Conservation (phyloP, 2,888 invertebrate genomes). For the Parnassius orleans region DNA sequence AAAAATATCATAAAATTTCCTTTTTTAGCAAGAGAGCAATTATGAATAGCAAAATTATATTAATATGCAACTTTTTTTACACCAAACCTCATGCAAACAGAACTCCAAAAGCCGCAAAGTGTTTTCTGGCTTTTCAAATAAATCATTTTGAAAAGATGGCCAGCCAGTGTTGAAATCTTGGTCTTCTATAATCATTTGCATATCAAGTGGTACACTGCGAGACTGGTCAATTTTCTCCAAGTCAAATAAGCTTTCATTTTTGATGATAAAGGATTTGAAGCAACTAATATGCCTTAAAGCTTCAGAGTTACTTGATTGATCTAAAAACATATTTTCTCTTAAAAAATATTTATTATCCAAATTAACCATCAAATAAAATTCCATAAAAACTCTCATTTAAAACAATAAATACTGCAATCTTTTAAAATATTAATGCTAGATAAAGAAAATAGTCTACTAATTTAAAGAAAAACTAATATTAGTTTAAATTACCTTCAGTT, state of each 20-base stretch:
- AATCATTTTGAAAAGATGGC: constrained; percentile 83
- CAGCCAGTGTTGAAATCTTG: constrained; percentile 80
- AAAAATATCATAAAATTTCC: too few species aligned
- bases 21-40: too few species aligned
- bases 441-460: too few species aligned
- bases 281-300: constrained; percentile 43
- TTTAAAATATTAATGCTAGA: too few species aligned
- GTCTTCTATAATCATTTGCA: constrained; percentile 79
- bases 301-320: constrained; percentile 54
- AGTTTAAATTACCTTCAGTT: constrained; percentile 76
- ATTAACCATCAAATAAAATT: too few species aligned
- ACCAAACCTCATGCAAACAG: constrained; percentile 87
- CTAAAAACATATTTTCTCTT: constrained; percentile 39
- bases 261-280: constrained; percentile 57
- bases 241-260: constrained; percentile 69
- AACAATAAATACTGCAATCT: too few species aligned
- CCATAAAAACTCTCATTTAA: too few species aligned
- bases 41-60: too few species aligned
- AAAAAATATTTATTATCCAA: too few species aligned
- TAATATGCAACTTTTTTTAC: too few species aligned
- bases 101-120: constrained; percentile 87
- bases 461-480: too few species aligned
- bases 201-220: constrained; percentile 80
- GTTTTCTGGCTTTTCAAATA: constrained; percentile 84
- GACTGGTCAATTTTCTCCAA: constrained; percentile 81